Evolutionary conservation across 1,140 invertebrate genomes (phyloP).

Genomic region (Eufriesea mexicana): DNA sequence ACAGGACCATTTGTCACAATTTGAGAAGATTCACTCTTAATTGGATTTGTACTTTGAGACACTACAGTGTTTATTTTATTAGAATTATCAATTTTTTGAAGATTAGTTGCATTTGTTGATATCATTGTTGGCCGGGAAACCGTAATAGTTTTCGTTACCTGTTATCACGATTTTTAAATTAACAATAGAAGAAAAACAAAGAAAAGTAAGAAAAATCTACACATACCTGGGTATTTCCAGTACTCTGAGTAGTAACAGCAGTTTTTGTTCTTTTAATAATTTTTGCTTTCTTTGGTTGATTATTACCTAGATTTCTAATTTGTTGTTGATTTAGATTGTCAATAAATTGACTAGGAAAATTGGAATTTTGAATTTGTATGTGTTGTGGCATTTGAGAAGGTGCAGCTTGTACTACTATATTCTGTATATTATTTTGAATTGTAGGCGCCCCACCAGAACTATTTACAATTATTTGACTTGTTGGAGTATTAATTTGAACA

Average conservation of each 20-base stretch:
- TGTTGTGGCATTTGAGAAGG: slow-evolving; percentile 80
- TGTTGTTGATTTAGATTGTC: slow-evolving; percentile 82
- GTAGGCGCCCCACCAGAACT: slow-evolving; percentile 81
- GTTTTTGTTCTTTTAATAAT: slow-evolving; percentile 77
- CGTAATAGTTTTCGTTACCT: slow-evolving; percentile 72
- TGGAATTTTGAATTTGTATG: slow-evolving; percentile 81
- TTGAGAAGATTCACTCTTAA: slow-evolving; percentile 71
- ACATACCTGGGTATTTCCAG: slow-evolving; percentile 66
- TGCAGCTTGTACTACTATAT: slow-evolving; percentile 80
- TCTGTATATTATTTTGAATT: slow-evolving; percentile 82
- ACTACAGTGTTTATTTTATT: slow-evolving; percentile 69
- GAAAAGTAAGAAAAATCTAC: slow-evolving; percentile 17
- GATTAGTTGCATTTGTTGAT: slow-evolving; percentile 60
- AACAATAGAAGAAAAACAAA: neutral
- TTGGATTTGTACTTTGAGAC: slow-evolving; percentile 71
- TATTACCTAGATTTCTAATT: slow-evolving; percentile 76
- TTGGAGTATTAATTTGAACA: slow-evolving; percentile 81
- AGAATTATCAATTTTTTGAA: slow-evolving; percentile 69
- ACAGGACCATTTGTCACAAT: slow-evolving; percentile 70
- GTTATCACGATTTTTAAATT: slow-evolving; percentile 40
- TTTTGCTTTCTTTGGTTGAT: slow-evolving; percentile 77
- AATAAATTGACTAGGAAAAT: slow-evolving; percentile 80
- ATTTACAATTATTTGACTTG: slow-evolving; percentile 81
- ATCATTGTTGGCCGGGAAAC: slow-evolving; percentile 71
- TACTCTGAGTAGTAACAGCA: slow-evolving; percentile 67